Evolutionary conservation across 2,113 vertebrate genomes (phyloP), one percentile per base, ranked within the genome.

Genomic region (Brachionichthys hirsutus): DNA sequence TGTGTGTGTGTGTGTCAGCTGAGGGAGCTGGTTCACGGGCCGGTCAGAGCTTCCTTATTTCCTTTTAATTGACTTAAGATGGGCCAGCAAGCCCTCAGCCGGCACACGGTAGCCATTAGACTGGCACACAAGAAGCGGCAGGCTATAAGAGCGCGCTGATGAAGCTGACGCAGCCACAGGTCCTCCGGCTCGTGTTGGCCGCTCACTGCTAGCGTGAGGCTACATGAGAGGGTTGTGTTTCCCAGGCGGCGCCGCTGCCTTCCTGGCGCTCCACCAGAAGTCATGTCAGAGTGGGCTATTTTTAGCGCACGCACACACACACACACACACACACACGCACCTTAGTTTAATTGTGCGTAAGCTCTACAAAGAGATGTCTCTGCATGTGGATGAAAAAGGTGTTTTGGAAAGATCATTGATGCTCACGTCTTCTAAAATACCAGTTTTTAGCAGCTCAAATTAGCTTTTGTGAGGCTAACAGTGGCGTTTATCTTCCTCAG

Each of bases 1-100:
- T 55, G 51, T 59, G 67, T 73, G 65, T 44, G 62, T 61, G 51
- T 54, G 53, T 54, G 47, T 95, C 78, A 77, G 91, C 92, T 87
- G 92, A 94, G 93, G 86, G 93, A 94, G 86, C 94, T 82, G 92
- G 95, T 96, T 98, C 95, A 97, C 92, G 66, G 92, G 84, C 91
- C 92, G 94, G 95, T 97, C 95, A 97, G 87, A 91, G 90, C 81
- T 82, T 91, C 93, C 90, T 96, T 93, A 93, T 95, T 97, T 93
- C 91, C 92, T 94, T 90, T 94, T 97, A 97, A 98, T 97, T 95
- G 92, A 97, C 92, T 98, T 98, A 97, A 94, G 93, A 95, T 97
- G 93, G 93, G 92, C 92, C 94, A 95, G 95, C 94, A 93, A 93
- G 94, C 93, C 93, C 93, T 94, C 92, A 86, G 88, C 90, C 30